A percentile compares a stretch with the other conserved stretches of the same genome.
phyloP scores from a whole-genome alignment of 2,797 vertebrate genomes.

The Ataeniobius toweri region DNA sequence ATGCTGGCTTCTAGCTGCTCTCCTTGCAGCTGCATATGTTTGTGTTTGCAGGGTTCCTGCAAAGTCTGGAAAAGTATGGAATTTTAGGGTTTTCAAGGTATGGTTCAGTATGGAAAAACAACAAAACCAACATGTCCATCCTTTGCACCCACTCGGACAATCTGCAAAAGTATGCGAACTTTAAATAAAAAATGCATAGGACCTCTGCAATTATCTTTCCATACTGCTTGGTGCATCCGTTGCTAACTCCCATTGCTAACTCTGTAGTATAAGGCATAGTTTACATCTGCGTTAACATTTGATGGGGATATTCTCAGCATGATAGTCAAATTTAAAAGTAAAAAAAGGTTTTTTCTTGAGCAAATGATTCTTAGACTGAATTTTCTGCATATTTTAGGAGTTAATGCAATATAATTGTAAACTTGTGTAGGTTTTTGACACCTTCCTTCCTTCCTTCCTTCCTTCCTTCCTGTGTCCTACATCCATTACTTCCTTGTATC shows the following conservation, averaged over 20 bases:
- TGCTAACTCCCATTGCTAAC: background rate
- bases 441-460: no score
- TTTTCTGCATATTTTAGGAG: background rate
- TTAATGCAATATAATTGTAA: background rate
- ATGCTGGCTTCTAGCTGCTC: slow-evolving; percentile 77
- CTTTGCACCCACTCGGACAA: background rate
- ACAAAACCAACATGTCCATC: background rate
- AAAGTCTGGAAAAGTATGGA: background rate
- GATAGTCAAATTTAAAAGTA: background rate
- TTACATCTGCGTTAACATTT: background rate
- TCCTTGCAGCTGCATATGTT: slow-evolving; percentile 58
- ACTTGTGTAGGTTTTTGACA: background rate
- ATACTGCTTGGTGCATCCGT: background rate
- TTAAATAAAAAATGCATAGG: background rate
- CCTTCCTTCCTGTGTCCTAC: no score
- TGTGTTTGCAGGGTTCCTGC: slow-evolving; percentile 8
- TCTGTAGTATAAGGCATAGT: background rate
- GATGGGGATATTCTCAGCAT: background rate
- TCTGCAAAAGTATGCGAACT: background rate
- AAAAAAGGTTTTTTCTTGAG: background rate
- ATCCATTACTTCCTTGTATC: no score
- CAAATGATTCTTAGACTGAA: background rate
- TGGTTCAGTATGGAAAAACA: background rate
- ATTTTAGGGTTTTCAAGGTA: background rate
- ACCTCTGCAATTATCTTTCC: background rate